A percentile compares a stretch with the other conserved stretches of the same genome.
Evolutionary conservation across 2,113 vertebrate species (phyloP).

Genomic region (Vireo altiloquus): DNA sequence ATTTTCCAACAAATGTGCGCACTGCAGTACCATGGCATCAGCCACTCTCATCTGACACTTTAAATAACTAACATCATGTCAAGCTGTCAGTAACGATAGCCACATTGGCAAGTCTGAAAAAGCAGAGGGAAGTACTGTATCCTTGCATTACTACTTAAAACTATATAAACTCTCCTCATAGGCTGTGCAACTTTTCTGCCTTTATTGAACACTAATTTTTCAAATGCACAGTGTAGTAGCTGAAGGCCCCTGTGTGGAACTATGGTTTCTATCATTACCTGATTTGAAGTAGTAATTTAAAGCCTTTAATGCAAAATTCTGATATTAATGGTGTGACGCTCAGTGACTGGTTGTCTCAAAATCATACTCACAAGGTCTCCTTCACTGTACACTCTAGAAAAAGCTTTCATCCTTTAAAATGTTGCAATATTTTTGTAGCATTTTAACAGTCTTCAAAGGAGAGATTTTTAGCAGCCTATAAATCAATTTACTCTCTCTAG

Average conservation of each 20-base stretch:
- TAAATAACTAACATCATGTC: constrained; percentile 65
- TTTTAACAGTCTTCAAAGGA: neutral
- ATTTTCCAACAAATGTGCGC: constrained; percentile 70
- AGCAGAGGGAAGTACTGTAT: constrained; percentile 29
- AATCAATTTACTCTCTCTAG: neutral
- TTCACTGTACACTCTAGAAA: neutral
- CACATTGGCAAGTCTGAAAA: constrained; percentile 50
- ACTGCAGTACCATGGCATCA: constrained; percentile 49
- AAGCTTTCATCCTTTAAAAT: neutral
- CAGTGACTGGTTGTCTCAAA: neutral
- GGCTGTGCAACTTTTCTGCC: neutral
- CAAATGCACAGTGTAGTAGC: neutral
- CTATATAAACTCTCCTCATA: constrained; percentile 1
- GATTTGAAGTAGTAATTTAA: neutral
- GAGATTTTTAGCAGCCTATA: neutral
- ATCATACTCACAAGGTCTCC: neutral
- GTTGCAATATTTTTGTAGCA: neutral
- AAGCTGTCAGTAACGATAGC: constrained; percentile 68
- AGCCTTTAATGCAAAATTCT: neutral
- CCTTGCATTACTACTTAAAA: constrained; percentile 25
- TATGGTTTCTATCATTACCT: neutral
- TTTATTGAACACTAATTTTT: neutral
- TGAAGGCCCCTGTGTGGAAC: neutral
- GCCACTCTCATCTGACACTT: constrained; percentile 72
- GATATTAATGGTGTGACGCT: neutral